These are phyloP conservation scores for Cecropterus lyciades DNA, from an alignment of 1,140 invertebrate species.

Conservation along the genomic window DNA sequence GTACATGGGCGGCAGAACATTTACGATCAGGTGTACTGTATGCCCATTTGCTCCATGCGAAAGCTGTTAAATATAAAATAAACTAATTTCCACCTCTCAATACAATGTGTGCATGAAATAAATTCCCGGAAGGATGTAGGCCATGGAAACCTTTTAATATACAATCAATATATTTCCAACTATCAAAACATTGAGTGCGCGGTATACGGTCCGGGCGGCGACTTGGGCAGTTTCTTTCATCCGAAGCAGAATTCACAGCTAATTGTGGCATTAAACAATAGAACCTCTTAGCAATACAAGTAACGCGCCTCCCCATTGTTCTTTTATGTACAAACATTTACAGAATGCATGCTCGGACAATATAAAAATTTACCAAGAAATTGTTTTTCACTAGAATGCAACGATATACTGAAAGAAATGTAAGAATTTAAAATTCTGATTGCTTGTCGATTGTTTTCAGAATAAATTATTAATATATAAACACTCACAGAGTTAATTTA, in stretches of 20 bases:
- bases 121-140: too few species aligned
- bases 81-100: too few species aligned
- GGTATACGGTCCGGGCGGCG: constrained; percentile 49
- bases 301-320: constrained; percentile 66
- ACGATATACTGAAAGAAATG: constrained; percentile 1
- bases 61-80: too few species aligned
- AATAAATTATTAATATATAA: too few species aligned
- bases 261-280: constrained; percentile 83
- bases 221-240: constrained; percentile 81
- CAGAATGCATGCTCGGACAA: constrained; percentile 61
- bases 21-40: too few species aligned
- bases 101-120: too few species aligned
- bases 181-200: constrained; percentile 47
- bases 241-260: constrained; percentile 67
- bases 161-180: not conserved
- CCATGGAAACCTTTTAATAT: too few species aligned
- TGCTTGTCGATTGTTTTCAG: too few species aligned
- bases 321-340: constrained; percentile 54
- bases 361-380: constrained; percentile 61
- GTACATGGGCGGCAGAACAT: too few species aligned
- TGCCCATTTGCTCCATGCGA: too few species aligned
- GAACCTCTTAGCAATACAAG: constrained; percentile 77
- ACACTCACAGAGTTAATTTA: too few species aligned
- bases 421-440: too few species aligned
- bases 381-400: constrained; percentile 45